phyloP scores from a whole-genome alignment of 2,113 vertebrate species.

The Pterocles orientalis region DNA sequence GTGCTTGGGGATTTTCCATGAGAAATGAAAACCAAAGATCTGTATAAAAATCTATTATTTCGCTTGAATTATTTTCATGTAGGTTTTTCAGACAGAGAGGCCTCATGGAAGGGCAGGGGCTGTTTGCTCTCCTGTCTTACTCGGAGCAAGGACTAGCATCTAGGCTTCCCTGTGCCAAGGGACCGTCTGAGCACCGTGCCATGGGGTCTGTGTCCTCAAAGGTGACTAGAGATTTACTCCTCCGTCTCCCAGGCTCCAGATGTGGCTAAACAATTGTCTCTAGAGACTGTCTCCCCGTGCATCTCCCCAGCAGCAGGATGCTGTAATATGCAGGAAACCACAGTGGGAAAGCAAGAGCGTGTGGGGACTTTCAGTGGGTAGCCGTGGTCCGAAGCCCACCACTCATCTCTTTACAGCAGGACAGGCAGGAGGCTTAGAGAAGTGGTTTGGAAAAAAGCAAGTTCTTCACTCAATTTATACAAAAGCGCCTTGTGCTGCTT shows the following conservation, averaged over 20 bases:
- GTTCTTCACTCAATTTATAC: background rate
- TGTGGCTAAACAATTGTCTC: background rate
- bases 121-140: background rate
- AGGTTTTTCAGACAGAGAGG: background rate
- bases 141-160: background rate
- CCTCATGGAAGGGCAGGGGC: background rate
- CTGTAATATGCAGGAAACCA: background rate
- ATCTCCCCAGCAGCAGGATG: background rate
- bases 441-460: background rate
- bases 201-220: background rate
- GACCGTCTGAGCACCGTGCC: background rate
- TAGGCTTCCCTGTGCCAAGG: background rate
- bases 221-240: background rate
- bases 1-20: conserved; percentile 39
- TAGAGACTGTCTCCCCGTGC: background rate
- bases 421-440: background rate
- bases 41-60: conserved; percentile 11
- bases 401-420: background rate
- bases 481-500: background rate
- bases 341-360: background rate
- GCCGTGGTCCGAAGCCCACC: background rate
- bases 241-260: background rate
- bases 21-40: background rate
- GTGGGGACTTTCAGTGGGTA: background rate
- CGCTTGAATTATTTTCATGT: background rate